Evolutionary conservation across 1,140 invertebrate genomes (phyloP), one percentile per base, ranked within the genome.

Genomic region (Ceratosolen solmsi): DNA sequence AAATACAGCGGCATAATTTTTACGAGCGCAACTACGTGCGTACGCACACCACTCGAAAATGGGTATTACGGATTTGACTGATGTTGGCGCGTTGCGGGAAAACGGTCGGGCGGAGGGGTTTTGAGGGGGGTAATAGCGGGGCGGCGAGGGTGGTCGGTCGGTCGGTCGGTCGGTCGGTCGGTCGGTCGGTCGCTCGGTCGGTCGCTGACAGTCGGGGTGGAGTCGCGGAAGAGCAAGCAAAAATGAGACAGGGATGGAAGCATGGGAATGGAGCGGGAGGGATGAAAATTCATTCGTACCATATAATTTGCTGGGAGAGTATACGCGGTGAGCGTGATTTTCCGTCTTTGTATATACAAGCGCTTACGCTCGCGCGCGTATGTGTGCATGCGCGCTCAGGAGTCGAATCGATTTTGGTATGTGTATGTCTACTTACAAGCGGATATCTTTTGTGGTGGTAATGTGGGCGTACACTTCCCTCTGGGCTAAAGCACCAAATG

Each of bases 371-470:
- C 17, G 13, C 11, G 38, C 2, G 70, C 4, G 25, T 17, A 41
- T 20, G 38, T 2, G 22, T 41, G 38, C 8, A 22, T 15, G 41
- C 9, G 41, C 33, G 30, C 36, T 72, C 77, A 70, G 77, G 84
- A 86, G 88, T 80, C 84, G 86, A 87, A 91, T 91, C 89, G 90
- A 90, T 91, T 91, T 89, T 90, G 90, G 85, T 89, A 90, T 89
- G 49, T 56, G 71, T 33, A 41, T 86, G 89, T 90, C 89, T 91
- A 87, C 89, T 90, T 90, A 91, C 86, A 89, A 85, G 88, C 90
- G 89, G 89, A 91, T 91, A 91, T 91, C 89, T 91, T 91, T 91
- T 91, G 90, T 91, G 89, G 87, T 86, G 87, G 85, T 85, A 86
- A 85, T 88, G 88, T 90, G 89, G 90, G 90, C 89, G 90, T 87